Evolutionary conservation across 2,113 vertebrate species (phyloP), one percentile per base, ranked within the genome.

Genomic region (Gymnorhina tibicen): DNA sequence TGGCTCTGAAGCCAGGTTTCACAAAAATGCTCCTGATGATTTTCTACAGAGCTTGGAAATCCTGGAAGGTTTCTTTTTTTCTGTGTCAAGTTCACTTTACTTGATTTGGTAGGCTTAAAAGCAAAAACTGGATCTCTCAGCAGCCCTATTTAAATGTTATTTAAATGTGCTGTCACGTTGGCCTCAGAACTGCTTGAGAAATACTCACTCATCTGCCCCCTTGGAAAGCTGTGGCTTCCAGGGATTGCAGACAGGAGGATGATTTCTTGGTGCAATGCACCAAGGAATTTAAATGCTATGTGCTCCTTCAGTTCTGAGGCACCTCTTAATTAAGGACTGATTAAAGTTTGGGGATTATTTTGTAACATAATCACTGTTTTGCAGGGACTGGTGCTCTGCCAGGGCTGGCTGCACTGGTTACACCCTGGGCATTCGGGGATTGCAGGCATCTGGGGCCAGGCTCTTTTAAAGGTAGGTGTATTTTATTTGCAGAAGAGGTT

Each of bases 191-290:
- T 62, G 68, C 91, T 73, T 52, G 41, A 83, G 75, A 76, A 87
- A 63, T 6, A 22, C 3, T 42, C 32, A 13, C 4, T 47, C 18
- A 35, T 24, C 62, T 76, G 33, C 42, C 58, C 47, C 46, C 37
- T 91, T 66, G 84, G 80, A 84, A 91, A 69, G 76, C 60, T 23
- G 72, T 74, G n/a, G n/a, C 8, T 91, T 68, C 55, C 73, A 69
- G 63, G 56, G 37, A 62, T 15, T 70, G 80, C 68, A 84, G 47
- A 8, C 14, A 37, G 55, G 7, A 91, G 59, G n/a, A 84, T 58
- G 77, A 81, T 77, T 91, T 69, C 86, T 86, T 89, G 84, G 73
- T 94, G 80, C 80, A 94, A 14, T 74, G 87, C 76, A 91, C 50
- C 72, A 77, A 32, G 67, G 56, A 50, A 66, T 96, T 84, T 80